Conservation (phyloP, 2,113 vertebrate genomes). For the Athene noctua region DNA sequence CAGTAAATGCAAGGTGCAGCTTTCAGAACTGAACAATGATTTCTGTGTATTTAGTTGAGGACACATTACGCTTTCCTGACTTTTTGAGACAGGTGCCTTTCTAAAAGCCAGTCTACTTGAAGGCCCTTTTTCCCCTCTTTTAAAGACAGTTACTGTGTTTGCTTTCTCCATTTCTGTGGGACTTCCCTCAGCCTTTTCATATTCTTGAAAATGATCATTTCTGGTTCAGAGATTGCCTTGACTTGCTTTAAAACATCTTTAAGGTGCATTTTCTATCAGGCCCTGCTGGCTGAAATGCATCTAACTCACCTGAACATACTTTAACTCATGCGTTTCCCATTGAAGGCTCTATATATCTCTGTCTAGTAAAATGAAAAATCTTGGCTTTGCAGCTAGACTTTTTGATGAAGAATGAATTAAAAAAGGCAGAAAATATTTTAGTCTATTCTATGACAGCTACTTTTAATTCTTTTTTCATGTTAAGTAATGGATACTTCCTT, state of each 20-base stretch:
- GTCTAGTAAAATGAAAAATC: neutral
- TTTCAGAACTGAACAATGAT: neutral
- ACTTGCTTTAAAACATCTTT: neutral
- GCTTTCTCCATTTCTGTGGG: neutral
- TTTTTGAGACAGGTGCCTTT: neutral
- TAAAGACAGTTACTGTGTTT: neutral
- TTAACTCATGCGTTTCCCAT: neutral
- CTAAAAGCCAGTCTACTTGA: neutral
- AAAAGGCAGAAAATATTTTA: neutral
- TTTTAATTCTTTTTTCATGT: neutral
- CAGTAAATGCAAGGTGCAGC: neutral
- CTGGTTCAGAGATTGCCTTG: neutral
- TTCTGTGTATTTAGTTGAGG: neutral
- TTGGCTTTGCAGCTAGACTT: neutral
- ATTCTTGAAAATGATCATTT: neutral
- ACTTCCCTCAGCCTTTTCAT: neutral
- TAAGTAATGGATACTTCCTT: neutral
- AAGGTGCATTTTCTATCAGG: slow-evolving; percentile 3
- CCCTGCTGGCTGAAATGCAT: neutral
- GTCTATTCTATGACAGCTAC: neutral
- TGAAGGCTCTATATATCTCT: neutral
- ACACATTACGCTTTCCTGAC: neutral
- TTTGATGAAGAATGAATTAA: neutral
- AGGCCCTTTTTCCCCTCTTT: neutral
- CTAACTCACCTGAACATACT: neutral